Evolutionary conservation across 2,113 vertebrate species (phyloP).

Genomic region (Alethe diademata): DNA sequence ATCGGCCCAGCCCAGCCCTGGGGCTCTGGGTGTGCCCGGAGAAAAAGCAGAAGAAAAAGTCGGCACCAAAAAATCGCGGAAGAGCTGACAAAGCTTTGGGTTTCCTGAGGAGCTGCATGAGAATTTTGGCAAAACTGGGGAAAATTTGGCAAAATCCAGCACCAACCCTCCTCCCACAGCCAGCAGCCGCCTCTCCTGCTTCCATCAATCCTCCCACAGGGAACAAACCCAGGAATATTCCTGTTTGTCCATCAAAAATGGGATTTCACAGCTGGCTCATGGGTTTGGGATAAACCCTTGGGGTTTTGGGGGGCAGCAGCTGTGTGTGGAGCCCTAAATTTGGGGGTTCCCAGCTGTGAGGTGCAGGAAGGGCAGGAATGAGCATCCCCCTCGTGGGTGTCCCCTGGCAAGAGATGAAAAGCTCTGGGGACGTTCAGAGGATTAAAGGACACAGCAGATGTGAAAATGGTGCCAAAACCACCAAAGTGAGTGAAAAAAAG

Average conservation of each 20-base stretch:
- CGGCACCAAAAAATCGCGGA: fast-evolving
- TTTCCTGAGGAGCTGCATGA: not conserved
- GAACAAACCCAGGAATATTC: not conserved
- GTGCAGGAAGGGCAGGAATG: fast-evolving
- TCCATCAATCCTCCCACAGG: not conserved
- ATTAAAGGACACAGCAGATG: fast-evolving
- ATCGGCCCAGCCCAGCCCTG: not conserved
- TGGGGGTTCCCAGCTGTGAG: not conserved
- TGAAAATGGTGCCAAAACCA: not conserved
- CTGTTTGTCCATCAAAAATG: not conserved
- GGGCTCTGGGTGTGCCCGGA: not conserved
- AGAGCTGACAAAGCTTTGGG: not conserved
- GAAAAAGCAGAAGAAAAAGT: conserved; percentile 54
- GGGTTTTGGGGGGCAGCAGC: fast-evolving
- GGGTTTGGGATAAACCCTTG: fast-evolving
- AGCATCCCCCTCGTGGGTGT: not conserved
- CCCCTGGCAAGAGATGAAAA: not conserved
- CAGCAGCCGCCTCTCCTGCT: fast-evolving
- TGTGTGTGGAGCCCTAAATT: fast-evolving
- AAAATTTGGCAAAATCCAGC: not conserved
- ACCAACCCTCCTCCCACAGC: fast-evolving
- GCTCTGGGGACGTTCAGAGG: not conserved
- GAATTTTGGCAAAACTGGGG: not conserved
- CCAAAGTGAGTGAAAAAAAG: not conserved
- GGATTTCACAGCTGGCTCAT: fast-evolving